These are phyloP conservation scores for Macrophya annulata DNA, from an alignment of 2,888 invertebrate genomes.

Conservation along the genomic window DNA sequence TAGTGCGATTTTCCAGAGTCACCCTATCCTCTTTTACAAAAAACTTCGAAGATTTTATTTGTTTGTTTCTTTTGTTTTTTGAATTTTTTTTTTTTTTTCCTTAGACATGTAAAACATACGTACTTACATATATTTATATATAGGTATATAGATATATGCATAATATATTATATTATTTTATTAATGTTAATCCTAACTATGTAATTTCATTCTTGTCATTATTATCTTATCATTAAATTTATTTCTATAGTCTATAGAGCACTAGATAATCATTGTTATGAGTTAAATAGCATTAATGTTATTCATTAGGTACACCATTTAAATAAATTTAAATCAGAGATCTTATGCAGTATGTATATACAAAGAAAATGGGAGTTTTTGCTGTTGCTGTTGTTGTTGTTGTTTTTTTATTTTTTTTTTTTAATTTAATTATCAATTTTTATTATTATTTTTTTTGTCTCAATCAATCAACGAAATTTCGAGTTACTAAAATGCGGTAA, in stretches of 20 bases:
- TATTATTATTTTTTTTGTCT: neutral
- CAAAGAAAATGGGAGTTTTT: slow-evolving; percentile 21
- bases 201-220: neutral
- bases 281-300: neutral
- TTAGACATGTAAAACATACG: neutral
- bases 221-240: neutral
- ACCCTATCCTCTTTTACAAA: slow-evolving; percentile 21
- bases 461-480: neutral
- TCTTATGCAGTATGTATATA: slow-evolving; percentile 30
- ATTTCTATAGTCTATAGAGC: slow-evolving; percentile 17
- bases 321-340: slow-evolving; percentile 21
- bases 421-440: neutral
- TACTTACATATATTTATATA: neutral
- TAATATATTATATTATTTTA: neutral
- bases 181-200: neutral
- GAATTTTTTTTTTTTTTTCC: slow-evolving; percentile 1
- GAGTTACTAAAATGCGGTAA: neutral
- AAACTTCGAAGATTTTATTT: neutral
- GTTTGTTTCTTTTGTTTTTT: neutral
- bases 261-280: slow-evolving; percentile 14
- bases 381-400: no score
- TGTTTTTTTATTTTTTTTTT: no score
- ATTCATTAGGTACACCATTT: slow-evolving; percentile 32
- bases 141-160: neutral
- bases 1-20: slow-evolving; percentile 51